Percentiles rank a stretch among this genome's conserved stretches.
These are phyloP conservation scores for Rhagologus leucostigma DNA, from an alignment of 2,113 vertebrate genomes.

Conservation along the genomic window DNA sequence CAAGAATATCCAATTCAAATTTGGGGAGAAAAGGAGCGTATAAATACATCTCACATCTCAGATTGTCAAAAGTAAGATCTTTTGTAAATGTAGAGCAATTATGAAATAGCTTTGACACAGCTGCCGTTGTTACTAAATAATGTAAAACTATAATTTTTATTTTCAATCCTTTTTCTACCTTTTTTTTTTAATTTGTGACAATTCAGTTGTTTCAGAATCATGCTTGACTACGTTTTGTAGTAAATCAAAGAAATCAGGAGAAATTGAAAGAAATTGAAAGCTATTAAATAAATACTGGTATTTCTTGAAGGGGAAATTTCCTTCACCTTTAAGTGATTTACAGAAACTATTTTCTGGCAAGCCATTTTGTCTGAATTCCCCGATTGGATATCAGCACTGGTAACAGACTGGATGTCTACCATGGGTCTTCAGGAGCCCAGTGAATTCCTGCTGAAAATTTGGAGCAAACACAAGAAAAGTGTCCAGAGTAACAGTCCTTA, in stretches of 20 bases:
- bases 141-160: not conserved
- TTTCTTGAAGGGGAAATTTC: not conserved
- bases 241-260: not conserved
- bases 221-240: not conserved
- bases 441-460: not conserved
- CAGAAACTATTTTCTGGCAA: not conserved
- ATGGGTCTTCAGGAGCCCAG: not conserved
- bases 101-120: not conserved
- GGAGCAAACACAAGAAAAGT: not conserved
- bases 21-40: not conserved
- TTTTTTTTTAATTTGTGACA: not conserved
- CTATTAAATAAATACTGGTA: not conserved
- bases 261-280: not conserved
- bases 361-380: not conserved
- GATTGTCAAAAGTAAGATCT: not conserved
- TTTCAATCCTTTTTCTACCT: not conserved
- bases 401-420: not conserved
- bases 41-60: not conserved
- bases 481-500: not conserved
- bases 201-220: not conserved
- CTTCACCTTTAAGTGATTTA: not conserved
- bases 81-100: not conserved
- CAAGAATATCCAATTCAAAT: not conserved
- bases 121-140: not conserved
- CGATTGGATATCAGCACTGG: not conserved